A percentile compares a stretch with the other conserved stretches of the same genome.
Evolutionary conservation across 2,888 invertebrate species (phyloP).

Genomic region (Eumacrocentrus americanus): DNA sequence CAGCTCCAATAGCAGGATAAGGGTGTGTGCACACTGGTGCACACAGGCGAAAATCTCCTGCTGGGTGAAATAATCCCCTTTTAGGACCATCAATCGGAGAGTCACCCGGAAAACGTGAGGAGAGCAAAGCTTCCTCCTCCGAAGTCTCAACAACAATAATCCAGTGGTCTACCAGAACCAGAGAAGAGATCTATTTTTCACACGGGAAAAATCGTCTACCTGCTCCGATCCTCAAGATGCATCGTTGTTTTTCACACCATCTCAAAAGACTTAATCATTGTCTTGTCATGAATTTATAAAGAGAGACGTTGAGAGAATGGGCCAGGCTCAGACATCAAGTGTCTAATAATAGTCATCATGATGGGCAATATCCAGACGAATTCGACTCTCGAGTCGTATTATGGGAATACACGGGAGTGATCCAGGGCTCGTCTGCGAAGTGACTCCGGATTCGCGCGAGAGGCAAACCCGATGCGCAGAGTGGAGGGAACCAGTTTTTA

Average conservation of each 20-base stretch:
- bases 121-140: not conserved
- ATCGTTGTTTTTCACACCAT: conserved; percentile 2
- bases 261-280: conserved; percentile 13
- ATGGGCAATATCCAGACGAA: not conserved
- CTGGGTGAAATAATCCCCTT: conserved; percentile 25
- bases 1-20: conserved; percentile 48
- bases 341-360: not conserved
- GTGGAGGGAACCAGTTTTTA: conserved; percentile 50
- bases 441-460: not conserved
- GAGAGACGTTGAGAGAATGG: too few relatives aligned
- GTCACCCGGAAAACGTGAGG: not conserved
- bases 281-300: not conserved
- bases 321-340: not conserved
- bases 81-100: not conserved
- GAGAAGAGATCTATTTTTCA: not conserved
- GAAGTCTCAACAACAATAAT: not conserved
- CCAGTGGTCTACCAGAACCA: too few relatives aligned
- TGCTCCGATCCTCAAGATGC: not conserved
- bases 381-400: not conserved
- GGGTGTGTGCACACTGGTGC: conserved; percentile 49
- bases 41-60: conserved; percentile 34
- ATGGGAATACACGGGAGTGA: conserved; percentile 14
- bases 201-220: not conserved
- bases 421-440: conserved; percentile 7
- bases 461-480: conserved; percentile 10